Conservation (phyloP, 1,140 invertebrate genomes). For the Drosophila triauraria region DNA sequence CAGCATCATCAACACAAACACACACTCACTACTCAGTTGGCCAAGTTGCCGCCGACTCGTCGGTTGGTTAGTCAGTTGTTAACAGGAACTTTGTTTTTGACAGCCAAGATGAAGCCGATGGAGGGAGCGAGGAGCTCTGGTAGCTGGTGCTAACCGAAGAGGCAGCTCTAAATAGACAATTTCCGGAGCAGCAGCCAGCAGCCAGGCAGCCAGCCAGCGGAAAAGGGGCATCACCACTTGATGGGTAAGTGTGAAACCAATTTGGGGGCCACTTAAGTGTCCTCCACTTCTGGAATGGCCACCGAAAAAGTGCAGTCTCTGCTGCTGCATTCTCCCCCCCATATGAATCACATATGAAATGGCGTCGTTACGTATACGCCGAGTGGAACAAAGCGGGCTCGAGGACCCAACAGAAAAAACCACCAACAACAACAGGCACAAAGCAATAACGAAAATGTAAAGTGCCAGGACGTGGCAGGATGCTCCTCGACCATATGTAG, state of each 20-base stretch:
- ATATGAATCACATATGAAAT: slow-evolving; percentile 59
- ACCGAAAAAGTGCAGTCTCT: slow-evolving; percentile 42
- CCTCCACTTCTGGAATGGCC: slow-evolving; percentile 64
- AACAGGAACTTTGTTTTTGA: slow-evolving; percentile 59
- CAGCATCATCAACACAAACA: slow-evolving; percentile 1
- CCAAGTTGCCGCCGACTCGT: slow-evolving; percentile 20
- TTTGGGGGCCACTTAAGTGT: slow-evolving; percentile 80
- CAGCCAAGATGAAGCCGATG: slow-evolving; percentile 27
- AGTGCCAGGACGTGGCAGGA: slow-evolving; percentile 36
- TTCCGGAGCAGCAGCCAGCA: slow-evolving; percentile 37
- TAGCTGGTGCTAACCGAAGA: slow-evolving; percentile 16
- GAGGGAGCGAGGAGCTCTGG: neutral
- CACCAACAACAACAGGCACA: slow-evolving; percentile 9
- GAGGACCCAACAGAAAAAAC: slow-evolving; percentile 21
- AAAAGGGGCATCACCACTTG: slow-evolving; percentile 52
- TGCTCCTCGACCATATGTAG: slow-evolving; percentile 56
- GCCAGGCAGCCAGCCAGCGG: slow-evolving; percentile 15
- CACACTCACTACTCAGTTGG: neutral
- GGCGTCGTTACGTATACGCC: slow-evolving; percentile 77
- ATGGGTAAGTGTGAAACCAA: slow-evolving; percentile 77
- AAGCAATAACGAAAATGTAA: slow-evolving; percentile 52
- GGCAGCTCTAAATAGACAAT: slow-evolving; percentile 46
- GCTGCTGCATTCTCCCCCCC: slow-evolving; percentile 6
- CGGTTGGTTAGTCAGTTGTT: slow-evolving; percentile 32
- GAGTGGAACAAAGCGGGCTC: slow-evolving; percentile 58